Evolutionary conservation across 2,797 vertebrate species (phyloP).

Genomic region (Chelonia mydas): DNA sequence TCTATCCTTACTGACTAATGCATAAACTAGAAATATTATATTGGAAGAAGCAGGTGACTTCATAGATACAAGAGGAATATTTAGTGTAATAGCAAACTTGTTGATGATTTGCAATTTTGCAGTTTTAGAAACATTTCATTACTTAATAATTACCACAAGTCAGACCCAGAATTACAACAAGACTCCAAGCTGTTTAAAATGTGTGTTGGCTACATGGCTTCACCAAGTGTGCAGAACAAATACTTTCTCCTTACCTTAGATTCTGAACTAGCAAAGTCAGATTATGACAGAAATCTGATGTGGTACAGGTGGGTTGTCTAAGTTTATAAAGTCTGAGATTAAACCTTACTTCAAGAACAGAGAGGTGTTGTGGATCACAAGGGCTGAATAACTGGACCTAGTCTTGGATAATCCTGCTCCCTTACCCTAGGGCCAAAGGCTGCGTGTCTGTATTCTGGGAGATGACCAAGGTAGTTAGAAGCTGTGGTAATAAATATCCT

Average conservation of each 20-base stretch:
- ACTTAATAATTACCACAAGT: background rate
- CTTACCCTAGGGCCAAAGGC: background rate
- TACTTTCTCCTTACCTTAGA: background rate
- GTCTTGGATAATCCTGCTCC: background rate
- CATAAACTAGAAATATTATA: background rate
- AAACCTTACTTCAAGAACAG: background rate
- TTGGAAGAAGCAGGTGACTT: background rate
- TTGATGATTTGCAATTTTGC: background rate
- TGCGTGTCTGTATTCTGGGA: background rate
- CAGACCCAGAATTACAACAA: background rate
- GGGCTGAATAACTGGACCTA: background rate
- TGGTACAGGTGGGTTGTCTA: background rate
- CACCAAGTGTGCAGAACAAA: background rate
- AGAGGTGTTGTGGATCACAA: background rate
- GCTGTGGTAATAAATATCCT: background rate
- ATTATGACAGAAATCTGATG: background rate
- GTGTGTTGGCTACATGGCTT: background rate
- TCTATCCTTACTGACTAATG: background rate
- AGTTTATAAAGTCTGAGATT: background rate
- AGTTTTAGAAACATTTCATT: background rate
- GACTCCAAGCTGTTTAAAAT: background rate
- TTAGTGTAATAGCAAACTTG: background rate
- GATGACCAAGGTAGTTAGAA: background rate
- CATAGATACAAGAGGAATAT: background rate
- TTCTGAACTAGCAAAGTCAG: background rate